These are phyloP conservation scores for Marmota flaviventris DNA, from an alignment of 2,113 vertebrate species.

Conservation along the genomic window DNA sequence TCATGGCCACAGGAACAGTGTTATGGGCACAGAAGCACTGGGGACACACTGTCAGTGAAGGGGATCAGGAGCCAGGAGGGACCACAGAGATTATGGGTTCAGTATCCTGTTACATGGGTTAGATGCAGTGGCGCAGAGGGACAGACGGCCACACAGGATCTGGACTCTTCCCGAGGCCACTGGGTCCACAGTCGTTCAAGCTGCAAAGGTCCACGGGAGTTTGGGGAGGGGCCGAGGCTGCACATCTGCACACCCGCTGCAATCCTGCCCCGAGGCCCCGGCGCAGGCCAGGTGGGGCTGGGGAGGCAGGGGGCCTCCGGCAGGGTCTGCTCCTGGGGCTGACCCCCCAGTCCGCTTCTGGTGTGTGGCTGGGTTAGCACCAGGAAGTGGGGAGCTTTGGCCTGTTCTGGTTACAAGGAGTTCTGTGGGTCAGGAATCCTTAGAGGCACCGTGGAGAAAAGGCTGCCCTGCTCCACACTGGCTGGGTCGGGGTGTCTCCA, in stretches of 20 bases:
- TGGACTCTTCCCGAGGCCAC: background rate
- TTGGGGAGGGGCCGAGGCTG: background rate
- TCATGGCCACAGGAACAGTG: accelerated
- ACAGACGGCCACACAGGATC: background rate
- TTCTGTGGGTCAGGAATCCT: accelerated
- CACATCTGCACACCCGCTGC: accelerated
- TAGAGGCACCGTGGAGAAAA: background rate
- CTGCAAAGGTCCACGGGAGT: background rate
- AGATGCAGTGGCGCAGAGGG: background rate
- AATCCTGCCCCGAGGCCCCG: too few species aligned
- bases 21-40: background rate
- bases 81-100: background rate
- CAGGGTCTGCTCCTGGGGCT: background rate
- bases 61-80: background rate
- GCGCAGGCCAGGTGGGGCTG: background rate
- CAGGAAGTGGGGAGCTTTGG: too few species aligned
- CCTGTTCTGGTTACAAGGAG: background rate
- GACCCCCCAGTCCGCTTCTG: accelerated
- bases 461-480: background rate
- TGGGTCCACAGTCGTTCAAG: accelerated
- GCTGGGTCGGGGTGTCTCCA: accelerated
- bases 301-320: accelerated
- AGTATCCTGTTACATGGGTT: accelerated
- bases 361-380: background rate
- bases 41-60: too few species aligned